These are phyloP conservation scores for Nettapus auritus DNA, from an alignment of 2,113 vertebrate genomes.

Conservation along the genomic window DNA sequence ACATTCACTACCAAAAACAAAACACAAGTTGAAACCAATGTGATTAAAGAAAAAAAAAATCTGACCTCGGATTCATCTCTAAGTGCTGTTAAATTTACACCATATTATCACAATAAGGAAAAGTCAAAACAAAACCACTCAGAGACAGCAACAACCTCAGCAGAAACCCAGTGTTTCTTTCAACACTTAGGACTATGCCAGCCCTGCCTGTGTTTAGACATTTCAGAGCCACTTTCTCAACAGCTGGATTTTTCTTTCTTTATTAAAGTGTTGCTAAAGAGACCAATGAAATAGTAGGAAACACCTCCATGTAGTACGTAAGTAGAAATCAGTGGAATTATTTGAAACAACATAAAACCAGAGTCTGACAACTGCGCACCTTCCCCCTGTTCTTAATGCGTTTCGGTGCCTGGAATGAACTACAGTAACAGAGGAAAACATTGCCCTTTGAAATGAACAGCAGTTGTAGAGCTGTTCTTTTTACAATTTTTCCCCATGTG, in stretches of 20 bases:
- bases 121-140: background rate
- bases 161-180: background rate
- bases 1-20: background rate
- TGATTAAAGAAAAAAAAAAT: background rate
- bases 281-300: background rate
- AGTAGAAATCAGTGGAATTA: background rate
- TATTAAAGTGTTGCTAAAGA: background rate
- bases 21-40: background rate
- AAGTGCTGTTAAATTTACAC: background rate
- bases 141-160: background rate
- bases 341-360: background rate
- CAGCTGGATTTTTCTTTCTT: background rate
- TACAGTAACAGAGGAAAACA: background rate
- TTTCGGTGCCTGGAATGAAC: background rate
- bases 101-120: background rate
- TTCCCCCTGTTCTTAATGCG: background rate
- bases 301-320: fast-evolving
- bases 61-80: background rate
- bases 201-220: background rate
- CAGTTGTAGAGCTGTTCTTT: background rate
- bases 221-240: background rate
- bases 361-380: background rate
- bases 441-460: background rate
- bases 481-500: background rate
- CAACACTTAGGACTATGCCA: background rate